Percentiles rank a stretch among this genome's conserved stretches.
Conservation (phyloP, 1,140 invertebrate species). For the Drosophila ogumai region DNA sequence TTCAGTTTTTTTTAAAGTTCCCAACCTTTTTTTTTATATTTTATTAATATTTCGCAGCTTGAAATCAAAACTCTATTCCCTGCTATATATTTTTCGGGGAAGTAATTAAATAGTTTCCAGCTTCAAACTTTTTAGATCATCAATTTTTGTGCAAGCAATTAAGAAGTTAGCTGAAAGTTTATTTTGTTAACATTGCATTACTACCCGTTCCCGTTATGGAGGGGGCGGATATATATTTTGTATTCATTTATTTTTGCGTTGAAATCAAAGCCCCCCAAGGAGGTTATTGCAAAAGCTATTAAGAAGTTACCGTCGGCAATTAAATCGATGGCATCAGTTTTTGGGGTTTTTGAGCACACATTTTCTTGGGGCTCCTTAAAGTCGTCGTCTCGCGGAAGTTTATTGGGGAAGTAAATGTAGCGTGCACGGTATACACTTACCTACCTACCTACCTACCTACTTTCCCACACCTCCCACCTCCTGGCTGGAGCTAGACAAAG, state of each 20-base stretch:
- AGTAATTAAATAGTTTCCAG: constrained; percentile 5
- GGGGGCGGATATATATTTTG: background rate
- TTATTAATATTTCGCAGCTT: background rate
- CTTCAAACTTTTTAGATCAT: constrained; percentile 4
- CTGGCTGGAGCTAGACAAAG: constrained; percentile 26
- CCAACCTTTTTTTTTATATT: too few relatives aligned
- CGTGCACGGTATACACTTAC: constrained; percentile 9
- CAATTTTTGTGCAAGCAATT: constrained; percentile 9
- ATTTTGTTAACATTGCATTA: constrained; percentile 15
- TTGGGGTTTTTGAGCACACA: background rate
- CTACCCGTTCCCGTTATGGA: background rate
- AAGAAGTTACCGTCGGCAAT: constrained; percentile 27
- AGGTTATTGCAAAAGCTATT: constrained; percentile 23
- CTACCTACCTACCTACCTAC: background rate
- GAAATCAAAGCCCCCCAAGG: background rate
- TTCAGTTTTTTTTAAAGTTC: background rate
- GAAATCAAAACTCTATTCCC: background rate
- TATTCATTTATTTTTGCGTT: background rate
- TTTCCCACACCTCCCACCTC: background rate
- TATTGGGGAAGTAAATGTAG: constrained; percentile 45
- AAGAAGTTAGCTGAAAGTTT: constrained; percentile 8
- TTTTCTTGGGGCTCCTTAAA: constrained; percentile 11
- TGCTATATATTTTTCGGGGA: background rate
- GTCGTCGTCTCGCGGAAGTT: constrained; percentile 9
- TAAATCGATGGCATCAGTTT: constrained; percentile 32